Evolutionary conservation across 2,797 vertebrate genomes (phyloP), one percentile per base, ranked within the genome.

Genomic region (Percopsis omiscomaycus): DNA sequence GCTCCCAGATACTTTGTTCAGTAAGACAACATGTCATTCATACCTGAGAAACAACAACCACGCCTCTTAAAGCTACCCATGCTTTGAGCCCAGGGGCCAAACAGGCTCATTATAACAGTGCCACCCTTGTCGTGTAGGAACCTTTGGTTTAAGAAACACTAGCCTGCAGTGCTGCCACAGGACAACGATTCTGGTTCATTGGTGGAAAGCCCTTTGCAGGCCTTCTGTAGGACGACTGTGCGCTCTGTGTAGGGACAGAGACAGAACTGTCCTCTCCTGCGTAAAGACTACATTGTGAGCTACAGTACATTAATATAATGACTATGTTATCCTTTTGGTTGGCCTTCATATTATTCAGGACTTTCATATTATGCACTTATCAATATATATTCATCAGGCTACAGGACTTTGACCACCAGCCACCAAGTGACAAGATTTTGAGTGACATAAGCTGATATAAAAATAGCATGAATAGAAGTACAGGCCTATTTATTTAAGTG

Each of bases 131-230:
- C 13, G 45, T 29, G 22, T 50, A 3, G 28, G 22, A 45, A 52
- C 5, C 47, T 66, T 66, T 48, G 47, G 66, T n/a, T 64, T 28
- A 48, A 60, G 42, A 53, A 59, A 78, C 74, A 78, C 64, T 71
- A 59, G 8, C 51, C 45, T 59, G 59, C 55, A 69, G 74, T 62
- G 61, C 62, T 52, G 52, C 70, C 59, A 66, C 68, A 76, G 15
- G 13, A 57, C 46, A 61, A 28, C 12, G 28, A 37, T 47, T 61
- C n/a, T 46, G 66, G 37, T 55, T 76, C 60, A 61, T 45, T 55
- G 58, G 66, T 55, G 59, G 44, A 68, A 63, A 56, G 46, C 45
- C 49, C 59, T 62, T 4, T 71, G 47, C n/a, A 61, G 51, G 53
- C 50, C 44, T 54, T 66, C 55, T 52, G 13, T 52, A 12, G 45